Percentiles rank a stretch among this genome's conserved stretches.
Evolutionary conservation across 2,888 invertebrate genomes (phyloP).

Genomic region (Cheilosia impressa): DNA sequence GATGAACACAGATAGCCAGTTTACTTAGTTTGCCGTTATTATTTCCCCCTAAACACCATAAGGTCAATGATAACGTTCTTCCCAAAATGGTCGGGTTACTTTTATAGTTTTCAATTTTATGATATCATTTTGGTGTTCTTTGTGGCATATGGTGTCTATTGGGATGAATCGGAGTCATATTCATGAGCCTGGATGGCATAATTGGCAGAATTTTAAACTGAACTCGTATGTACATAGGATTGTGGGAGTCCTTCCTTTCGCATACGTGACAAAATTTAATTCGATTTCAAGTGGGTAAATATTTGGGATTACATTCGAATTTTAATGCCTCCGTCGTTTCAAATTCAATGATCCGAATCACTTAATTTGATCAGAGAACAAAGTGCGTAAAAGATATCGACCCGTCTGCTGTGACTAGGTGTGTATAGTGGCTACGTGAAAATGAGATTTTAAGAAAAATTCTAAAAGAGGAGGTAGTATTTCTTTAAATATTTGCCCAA

Average conservation of each 20-base stretch:
- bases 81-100: background rate
- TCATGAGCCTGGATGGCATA: too few species aligned
- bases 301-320: slow-evolving; percentile 27
- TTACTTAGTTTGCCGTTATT: slow-evolving; percentile 8
- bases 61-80: slow-evolving; percentile 10
- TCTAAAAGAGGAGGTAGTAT: too few species aligned
- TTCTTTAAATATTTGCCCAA: too few species aligned
- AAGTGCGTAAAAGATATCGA: background rate
- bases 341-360: slow-evolving; percentile 38
- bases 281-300: slow-evolving; percentile 42
- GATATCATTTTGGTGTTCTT: background rate
- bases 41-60: background rate
- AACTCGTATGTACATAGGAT: too few species aligned
- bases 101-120: background rate
- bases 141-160: background rate
- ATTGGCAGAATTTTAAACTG: too few species aligned
- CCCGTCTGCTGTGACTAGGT: background rate
- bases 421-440: too few species aligned
- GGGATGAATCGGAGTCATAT: background rate
- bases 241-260: background rate
- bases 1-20: slow-evolving; percentile 13
- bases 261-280: slow-evolving; percentile 42
- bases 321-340: slow-evolving; percentile 23
- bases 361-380: slow-evolving; percentile 23
- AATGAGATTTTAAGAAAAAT: too few species aligned